A percentile compares a stretch with the other conserved stretches of the same genome.
Evolutionary conservation across 1,140 invertebrate genomes (phyloP).

Genomic region (Scaptomyza hsui): DNA sequence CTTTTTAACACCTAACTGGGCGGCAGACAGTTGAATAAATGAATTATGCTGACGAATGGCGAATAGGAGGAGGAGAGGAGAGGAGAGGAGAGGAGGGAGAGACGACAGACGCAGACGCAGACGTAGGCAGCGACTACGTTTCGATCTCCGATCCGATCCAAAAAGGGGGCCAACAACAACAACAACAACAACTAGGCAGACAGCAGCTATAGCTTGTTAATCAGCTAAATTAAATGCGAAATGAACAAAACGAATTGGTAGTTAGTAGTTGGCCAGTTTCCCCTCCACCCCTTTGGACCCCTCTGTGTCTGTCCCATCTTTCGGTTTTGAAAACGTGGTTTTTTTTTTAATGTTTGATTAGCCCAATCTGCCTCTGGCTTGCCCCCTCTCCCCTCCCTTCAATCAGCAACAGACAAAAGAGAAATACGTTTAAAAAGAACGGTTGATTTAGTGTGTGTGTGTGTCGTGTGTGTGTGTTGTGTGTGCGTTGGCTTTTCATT

Average conservation of each 20-base stretch:
- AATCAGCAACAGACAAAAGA: conserved; percentile 1
- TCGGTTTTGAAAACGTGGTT: conserved; percentile 42
- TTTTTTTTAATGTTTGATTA: conserved; percentile 69
- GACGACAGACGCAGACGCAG: background rate
- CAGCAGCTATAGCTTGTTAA: conserved; percentile 62
- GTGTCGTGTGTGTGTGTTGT: conserved; percentile 35
- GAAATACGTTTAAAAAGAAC: conserved; percentile 36
- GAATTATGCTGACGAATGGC: conserved; percentile 80
- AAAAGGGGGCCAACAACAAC: background rate
- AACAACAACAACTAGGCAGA: background rate
- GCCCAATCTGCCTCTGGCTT: conserved; percentile 21
- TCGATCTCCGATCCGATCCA: conserved; percentile 2
- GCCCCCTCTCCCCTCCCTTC: background rate
- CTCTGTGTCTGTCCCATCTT: conserved; percentile 7
- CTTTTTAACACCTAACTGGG: conserved; percentile 83
- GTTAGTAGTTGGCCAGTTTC: conserved; percentile 35
- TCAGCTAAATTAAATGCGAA: conserved; percentile 82
- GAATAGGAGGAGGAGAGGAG: conserved; percentile 6
- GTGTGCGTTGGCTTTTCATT: conserved; percentile 63
- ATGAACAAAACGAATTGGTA: conserved; percentile 79
- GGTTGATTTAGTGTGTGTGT: conserved; percentile 24
- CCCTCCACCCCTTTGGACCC: background rate
- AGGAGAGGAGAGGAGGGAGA: background rate
- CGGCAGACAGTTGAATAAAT: conserved; percentile 82
- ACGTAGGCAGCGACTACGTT: conserved; percentile 11